Evolutionary conservation across 2,797 vertebrate species (phyloP).

Genomic region (Sebastolobus alascanus): DNA sequence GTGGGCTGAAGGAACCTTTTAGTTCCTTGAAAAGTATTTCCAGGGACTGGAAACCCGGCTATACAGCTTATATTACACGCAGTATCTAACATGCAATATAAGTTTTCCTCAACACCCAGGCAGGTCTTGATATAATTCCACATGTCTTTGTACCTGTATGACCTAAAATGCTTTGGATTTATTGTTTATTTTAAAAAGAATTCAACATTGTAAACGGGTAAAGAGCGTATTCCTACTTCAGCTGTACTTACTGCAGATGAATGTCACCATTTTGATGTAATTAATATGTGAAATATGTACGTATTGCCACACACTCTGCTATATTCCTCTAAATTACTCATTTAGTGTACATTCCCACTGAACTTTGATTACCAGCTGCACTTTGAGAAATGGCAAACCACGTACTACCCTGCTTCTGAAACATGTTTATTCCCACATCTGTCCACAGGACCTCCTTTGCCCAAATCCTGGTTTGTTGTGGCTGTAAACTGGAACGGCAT

Average conservation of each 20-base stretch:
- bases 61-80: neutral
- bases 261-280: neutral
- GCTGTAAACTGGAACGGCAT: constrained; percentile 91
- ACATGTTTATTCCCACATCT: neutral
- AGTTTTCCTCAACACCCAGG: neutral
- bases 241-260: neutral
- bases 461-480: constrained; percentile 88
- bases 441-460: constrained; percentile 88
- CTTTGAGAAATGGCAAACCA: neutral
- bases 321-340: neutral
- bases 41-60: no score
- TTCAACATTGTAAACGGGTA: neutral
- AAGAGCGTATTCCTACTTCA: neutral
- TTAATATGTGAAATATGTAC: neutral
- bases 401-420: neutral
- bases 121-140: neutral
- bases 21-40: no score
- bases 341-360: neutral
- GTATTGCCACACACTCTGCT: neutral
- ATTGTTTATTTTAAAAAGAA: neutral
- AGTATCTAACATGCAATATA: neutral
- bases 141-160: neutral
- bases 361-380: neutral
- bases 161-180: neutral
- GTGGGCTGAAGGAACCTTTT: no score